Conservation (phyloP, 2,888 invertebrate species). For the Drosophila rellima region DNA sequence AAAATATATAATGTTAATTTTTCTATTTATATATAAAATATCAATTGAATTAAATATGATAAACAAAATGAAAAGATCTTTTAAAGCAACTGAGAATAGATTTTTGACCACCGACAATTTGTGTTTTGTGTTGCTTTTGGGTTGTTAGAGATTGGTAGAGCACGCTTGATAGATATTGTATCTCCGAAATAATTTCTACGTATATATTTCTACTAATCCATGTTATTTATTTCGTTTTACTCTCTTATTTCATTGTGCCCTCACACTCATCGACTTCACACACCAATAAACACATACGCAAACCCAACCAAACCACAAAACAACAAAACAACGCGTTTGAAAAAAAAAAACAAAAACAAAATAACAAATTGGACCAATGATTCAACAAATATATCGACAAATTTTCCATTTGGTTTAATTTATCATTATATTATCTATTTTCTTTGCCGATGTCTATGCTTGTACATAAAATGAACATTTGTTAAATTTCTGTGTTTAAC, state of each 20-base stretch:
- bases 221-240: constrained; percentile 70
- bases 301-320: constrained; percentile 31
- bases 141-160: neutral
- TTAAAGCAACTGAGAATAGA: neutral
- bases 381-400: constrained; percentile 29
- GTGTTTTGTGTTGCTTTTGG: neutral
- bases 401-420: constrained; percentile 7
- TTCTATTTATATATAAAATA: neutral
- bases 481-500: constrained; percentile 31
- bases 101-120: neutral
- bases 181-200: constrained; percentile 45
- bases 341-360: constrained; percentile 49
- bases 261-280: constrained; percentile 44
- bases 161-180: constrained; percentile 34
- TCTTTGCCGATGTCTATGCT: constrained; percentile 31
- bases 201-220: constrained; percentile 77
- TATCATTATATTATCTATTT: constrained; percentile 3
- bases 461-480: constrained; percentile 41
- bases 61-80: no score
- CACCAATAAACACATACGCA: constrained; percentile 14
- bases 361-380: constrained; percentile 45
- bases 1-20: no score
- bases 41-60: neutral
- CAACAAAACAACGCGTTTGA: constrained; percentile 66
- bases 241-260: constrained; percentile 78